phyloP scores from a whole-genome alignment of 35 echinoderm and acorn worm species.

The Ptychodera flava region DNA sequence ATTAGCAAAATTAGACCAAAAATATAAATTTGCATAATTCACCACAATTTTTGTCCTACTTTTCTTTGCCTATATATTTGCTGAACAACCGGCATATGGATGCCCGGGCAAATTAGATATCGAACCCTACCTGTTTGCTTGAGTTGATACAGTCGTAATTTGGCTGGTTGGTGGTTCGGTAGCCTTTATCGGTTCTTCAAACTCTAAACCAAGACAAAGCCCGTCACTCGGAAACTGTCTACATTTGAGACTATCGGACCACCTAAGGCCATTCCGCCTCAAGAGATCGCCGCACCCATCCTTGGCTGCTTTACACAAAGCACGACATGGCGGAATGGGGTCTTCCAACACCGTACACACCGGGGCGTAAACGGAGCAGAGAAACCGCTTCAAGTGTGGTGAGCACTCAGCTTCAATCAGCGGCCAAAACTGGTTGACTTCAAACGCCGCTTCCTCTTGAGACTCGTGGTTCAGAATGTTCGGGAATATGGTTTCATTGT shows the following conservation, averaged over 20 bases:
- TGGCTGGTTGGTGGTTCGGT: too few species aligned
- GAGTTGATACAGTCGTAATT: too few species aligned
- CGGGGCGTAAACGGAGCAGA: slow-evolving; percentile 17
- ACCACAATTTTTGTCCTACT: too few species aligned
- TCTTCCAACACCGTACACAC: not conserved
- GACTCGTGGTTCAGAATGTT: not conserved
- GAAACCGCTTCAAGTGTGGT: slow-evolving; percentile 4
- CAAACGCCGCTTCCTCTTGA: slow-evolving; percentile 18
- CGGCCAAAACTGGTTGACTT: slow-evolving; percentile 22
- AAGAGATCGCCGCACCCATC: slow-evolving; percentile 3
- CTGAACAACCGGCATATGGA: too few species aligned
- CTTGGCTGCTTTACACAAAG: not conserved
- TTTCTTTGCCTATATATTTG: too few species aligned
- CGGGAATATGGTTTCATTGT: slow-evolving; percentile 11
- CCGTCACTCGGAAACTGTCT: not conserved
- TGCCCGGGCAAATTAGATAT: too few species aligned
- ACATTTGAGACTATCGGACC: slow-evolving; percentile 12
- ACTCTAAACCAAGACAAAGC: too few species aligned
- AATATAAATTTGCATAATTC: too few species aligned
- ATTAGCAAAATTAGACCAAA: too few species aligned
- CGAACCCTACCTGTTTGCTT: too few species aligned
- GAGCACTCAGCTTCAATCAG: slow-evolving; percentile 22
- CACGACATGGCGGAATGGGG: slow-evolving; percentile 5
- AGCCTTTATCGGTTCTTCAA: too few species aligned
- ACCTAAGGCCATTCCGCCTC: slow-evolving; percentile 5